Conservation (phyloP, 2,797 vertebrate genomes). For the Sebastes flavidus region DNA sequence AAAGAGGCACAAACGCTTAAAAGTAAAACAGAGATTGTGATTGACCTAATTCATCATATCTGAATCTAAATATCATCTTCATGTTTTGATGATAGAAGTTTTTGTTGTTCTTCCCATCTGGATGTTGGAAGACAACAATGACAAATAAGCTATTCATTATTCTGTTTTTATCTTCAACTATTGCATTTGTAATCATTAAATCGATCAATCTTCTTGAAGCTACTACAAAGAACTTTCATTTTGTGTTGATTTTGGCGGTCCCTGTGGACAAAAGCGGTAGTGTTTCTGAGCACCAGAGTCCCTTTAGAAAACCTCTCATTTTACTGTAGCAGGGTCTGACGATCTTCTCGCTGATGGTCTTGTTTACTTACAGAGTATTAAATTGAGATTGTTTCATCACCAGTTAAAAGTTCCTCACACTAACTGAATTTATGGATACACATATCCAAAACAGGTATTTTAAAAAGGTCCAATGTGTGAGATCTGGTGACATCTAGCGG, state of each 20-base stretch:
- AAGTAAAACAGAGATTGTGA: neutral
- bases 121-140: neutral
- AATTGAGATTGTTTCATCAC: neutral
- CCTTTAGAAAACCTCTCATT: too few species aligned
- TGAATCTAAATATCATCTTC: neutral
- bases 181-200: neutral
- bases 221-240: too few species aligned
- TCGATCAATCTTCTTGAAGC: neutral
- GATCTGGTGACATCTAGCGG: accelerated
- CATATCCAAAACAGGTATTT: neutral
- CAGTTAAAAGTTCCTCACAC: neutral
- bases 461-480: too few species aligned
- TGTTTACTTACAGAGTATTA: neutral
- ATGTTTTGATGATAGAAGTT: neutral
- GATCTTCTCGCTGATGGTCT: too few species aligned
- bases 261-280: neutral
- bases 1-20: neutral
- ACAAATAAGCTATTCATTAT: neutral
- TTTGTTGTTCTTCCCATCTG: neutral
- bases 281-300: neutral
- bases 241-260: neutral
- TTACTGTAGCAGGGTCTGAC: too few species aligned
- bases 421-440: neutral
- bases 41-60: neutral
- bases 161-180: neutral